Evolutionary conservation across 2,888 invertebrate species (phyloP).

Genomic region (Nomada hirtipes): DNA sequence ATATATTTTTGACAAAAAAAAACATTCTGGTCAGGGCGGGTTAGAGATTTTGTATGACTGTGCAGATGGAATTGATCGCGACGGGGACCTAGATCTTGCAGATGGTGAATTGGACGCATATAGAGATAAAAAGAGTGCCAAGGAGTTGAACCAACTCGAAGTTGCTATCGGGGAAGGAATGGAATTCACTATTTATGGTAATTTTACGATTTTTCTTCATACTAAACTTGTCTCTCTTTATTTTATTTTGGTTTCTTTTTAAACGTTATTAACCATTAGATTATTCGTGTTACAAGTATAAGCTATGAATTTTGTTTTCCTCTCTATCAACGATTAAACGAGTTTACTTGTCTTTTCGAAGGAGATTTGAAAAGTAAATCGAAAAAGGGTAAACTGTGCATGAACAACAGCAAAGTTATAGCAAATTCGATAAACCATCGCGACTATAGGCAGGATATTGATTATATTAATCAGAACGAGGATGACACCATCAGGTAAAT

Average conservation of each 20-base stretch:
- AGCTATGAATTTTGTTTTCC: background rate
- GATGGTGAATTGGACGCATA: conserved; percentile 91
- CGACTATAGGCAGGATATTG: conserved; percentile 91
- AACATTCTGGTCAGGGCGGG: conserved; percentile 67
- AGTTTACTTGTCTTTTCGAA: conserved; percentile 79
- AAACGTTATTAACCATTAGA: background rate
- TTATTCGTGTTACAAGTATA: background rate
- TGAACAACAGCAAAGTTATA: conserved; percentile 91
- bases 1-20: conserved; percentile 37
- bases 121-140: conserved; percentile 93
- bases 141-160: conserved; percentile 91
- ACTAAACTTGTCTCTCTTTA: background rate
- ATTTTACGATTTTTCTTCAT: conserved; percentile 48
- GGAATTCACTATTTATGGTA: conserved; percentile 97
- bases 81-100: conserved; percentile 89
- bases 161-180: conserved; percentile 96
- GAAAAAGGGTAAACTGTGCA: conserved; percentile 92
- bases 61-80: conserved; percentile 87
- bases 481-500: conserved; percentile 85
- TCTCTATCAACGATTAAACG: conserved; percentile 26
- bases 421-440: conserved; percentile 93
- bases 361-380: conserved; percentile 93
- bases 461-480: conserved; percentile 89
- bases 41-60: conserved; percentile 81
- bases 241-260: background rate